phyloP scores from a whole-genome alignment of 2,797 vertebrate species.

The Pantherophis vulpinus region DNA sequence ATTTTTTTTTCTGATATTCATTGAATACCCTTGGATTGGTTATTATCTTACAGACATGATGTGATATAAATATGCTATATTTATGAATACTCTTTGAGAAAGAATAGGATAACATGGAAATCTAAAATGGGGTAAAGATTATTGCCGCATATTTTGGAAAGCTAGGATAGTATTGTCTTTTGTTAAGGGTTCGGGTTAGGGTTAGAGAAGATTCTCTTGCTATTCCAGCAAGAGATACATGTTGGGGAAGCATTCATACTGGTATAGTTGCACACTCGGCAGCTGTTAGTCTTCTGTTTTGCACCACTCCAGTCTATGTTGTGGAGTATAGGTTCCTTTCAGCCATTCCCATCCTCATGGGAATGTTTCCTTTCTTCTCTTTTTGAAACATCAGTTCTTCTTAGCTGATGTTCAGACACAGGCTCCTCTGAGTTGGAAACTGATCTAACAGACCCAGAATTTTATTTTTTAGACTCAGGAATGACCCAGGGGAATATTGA shows the following conservation, averaged over 20 bases:
- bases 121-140: neutral
- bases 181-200: neutral
- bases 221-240: neutral
- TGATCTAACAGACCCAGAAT: slow-evolving; percentile 9
- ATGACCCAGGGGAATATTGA: slow-evolving; percentile 3
- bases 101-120: neutral
- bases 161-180: neutral
- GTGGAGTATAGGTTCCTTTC: neutral
- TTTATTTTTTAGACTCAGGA: slow-evolving; percentile 2
- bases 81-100: neutral
- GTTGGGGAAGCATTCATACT: neutral
- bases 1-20: neutral
- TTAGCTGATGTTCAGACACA: slow-evolving; percentile 5
- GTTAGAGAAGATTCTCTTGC: neutral
- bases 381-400: neutral
- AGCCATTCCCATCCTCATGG: neutral
- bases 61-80: neutral
- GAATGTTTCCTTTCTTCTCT: neutral
- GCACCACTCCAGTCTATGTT: neutral
- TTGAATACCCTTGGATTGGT: neutral
- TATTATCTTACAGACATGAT: neutral
- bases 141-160: neutral
- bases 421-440: neutral
- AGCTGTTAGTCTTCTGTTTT: neutral
- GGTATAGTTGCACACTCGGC: neutral